These are phyloP conservation scores for Gandaritis pyraliata DNA, from an alignment of 2,888 invertebrate genomes.

Conservation along the genomic window DNA sequence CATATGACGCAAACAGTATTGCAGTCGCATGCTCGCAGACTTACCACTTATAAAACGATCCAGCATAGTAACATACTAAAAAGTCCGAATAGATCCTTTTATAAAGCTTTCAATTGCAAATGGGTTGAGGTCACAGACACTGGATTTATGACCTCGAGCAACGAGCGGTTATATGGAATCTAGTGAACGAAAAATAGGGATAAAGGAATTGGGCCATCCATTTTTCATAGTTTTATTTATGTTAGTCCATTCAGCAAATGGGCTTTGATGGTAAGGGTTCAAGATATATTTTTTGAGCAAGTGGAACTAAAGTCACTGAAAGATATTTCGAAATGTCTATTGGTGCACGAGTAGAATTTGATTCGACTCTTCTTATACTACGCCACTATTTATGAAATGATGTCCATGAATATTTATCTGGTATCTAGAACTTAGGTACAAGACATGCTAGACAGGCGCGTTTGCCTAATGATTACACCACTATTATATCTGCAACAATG, in stretches of 20 bases:
- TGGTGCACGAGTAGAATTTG: too few species aligned
- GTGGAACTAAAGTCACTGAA: neutral
- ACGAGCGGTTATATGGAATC: conserved; percentile 72
- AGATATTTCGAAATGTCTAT: neutral
- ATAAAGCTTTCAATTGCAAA: conserved; percentile 82
- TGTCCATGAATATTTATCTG: too few species aligned
- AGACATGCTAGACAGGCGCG: neutral
- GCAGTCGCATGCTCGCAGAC: too few species aligned
- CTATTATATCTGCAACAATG: conserved; percentile 32
- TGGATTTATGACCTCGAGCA: conserved; percentile 73
- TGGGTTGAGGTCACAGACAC: conserved; percentile 70
- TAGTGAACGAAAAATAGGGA: conserved; percentile 67
- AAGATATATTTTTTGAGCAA: conserved; percentile 28
- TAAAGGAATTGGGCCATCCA: conserved; percentile 72
- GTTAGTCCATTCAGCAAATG: conserved; percentile 61
- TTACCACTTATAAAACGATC: neutral
- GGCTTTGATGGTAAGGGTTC: conserved; percentile 32
- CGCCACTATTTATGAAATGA: too few species aligned
- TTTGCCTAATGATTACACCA: conserved; percentile 7
- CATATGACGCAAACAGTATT: too few species aligned
- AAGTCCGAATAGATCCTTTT: conserved; percentile 75
- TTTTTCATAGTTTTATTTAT: conserved; percentile 78
- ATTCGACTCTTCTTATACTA: too few species aligned
- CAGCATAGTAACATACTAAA: conserved; percentile 54
- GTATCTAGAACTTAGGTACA: too few species aligned